Percentiles rank a stretch among this genome's conserved stretches.
Evolutionary conservation across 1,140 invertebrate genomes (phyloP).

Genomic region (Listronotus bonariensis): DNA sequence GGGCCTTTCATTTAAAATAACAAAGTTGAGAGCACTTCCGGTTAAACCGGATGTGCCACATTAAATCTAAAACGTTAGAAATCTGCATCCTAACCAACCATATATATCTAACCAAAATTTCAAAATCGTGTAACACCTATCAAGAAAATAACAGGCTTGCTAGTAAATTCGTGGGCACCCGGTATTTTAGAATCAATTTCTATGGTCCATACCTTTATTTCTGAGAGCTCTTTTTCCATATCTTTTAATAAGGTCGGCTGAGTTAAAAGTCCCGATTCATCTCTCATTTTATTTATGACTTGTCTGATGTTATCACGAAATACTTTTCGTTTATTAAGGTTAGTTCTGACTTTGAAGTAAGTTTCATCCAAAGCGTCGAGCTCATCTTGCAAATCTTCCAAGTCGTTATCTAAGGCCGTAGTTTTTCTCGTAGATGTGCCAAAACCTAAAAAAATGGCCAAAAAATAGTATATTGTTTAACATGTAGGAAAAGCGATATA

Average conservation of each 20-base stretch:
- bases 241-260: conserved; percentile 31
- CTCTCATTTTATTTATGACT: conserved; percentile 23
- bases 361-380: background rate
- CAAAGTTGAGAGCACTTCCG: too few species aligned
- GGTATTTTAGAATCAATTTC: too few species aligned
- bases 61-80: too few species aligned
- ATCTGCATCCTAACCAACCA: too few species aligned
- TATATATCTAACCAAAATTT: too few species aligned
- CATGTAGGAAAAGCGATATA: too few species aligned
- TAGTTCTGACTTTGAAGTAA: conserved; percentile 4
- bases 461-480: too few species aligned
- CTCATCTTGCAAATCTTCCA: conserved; percentile 19
- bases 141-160: too few species aligned
- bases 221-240: conserved; percentile 32
- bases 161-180: too few species aligned
- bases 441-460: conserved; percentile 34
- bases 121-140: too few species aligned
- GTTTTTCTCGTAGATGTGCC: conserved; percentile 52
- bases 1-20: too few species aligned
- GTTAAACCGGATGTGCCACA: too few species aligned
- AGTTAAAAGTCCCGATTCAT: conserved; percentile 38
- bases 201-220: conserved; percentile 18
- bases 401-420: conserved; percentile 30
- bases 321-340: conserved; percentile 25
- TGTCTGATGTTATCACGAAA: conserved; percentile 24